A percentile compares a stretch with the other conserved stretches of the same genome.
Conservation (phyloP, 1,140 invertebrate genomes). For the Bemisia tabaci region DNA sequence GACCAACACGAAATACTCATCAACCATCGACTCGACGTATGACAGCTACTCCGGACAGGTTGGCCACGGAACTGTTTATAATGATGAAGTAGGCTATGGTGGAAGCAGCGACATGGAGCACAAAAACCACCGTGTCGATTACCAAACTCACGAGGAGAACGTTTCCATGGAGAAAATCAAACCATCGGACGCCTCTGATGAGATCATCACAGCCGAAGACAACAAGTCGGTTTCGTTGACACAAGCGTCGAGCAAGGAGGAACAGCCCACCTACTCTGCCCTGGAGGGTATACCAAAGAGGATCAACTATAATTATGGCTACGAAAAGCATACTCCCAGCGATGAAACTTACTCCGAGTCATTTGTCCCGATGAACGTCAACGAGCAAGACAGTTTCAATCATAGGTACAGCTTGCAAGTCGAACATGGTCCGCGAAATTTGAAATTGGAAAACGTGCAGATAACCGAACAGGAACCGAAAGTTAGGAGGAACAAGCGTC, state of each 20-base stretch:
- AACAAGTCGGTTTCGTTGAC: slow-evolving; percentile 3
- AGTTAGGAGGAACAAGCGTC: background rate
- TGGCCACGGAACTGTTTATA: slow-evolving; percentile 4
- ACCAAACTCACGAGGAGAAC: slow-evolving; percentile 2
- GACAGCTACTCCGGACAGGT: background rate
- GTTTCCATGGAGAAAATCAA: background rate
- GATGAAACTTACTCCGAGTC: slow-evolving; percentile 11
- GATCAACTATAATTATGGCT: slow-evolving; percentile 8
- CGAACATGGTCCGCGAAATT: slow-evolving; percentile 36
- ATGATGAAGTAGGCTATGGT: slow-evolving; percentile 6
- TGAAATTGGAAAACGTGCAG: slow-evolving; percentile 23
- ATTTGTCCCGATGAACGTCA: slow-evolving; percentile 13
- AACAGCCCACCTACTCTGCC: slow-evolving; percentile 17
- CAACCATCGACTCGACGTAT: background rate
- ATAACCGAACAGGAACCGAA: background rate
- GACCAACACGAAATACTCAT: background rate
- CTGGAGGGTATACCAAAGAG: slow-evolving; percentile 16
- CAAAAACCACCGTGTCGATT: slow-evolving; percentile 9
- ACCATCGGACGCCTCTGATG: background rate
- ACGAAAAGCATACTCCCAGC: slow-evolving; percentile 4
- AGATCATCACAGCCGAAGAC: background rate
- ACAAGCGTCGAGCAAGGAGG: slow-evolving; percentile 4
- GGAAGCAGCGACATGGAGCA: background rate
- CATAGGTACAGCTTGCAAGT: slow-evolving; percentile 29
- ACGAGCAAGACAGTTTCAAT: slow-evolving; percentile 17